Evolutionary conservation across 2,888 invertebrate species (phyloP).

Genomic region (Drosophila lutescens): DNA sequence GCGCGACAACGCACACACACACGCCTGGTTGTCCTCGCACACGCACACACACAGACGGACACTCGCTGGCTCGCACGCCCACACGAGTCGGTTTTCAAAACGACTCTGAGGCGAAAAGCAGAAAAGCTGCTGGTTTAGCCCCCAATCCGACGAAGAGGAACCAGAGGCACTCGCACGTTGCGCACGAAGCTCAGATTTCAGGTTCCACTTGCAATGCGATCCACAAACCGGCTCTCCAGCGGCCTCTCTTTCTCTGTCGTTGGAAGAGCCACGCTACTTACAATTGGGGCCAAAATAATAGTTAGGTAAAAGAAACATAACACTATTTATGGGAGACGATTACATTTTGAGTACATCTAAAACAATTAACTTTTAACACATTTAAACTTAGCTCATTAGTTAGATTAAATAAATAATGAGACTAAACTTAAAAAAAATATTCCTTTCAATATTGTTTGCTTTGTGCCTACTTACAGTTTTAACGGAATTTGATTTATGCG

Average conservation of each 20-base stretch:
- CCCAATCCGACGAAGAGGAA: constrained; percentile 18
- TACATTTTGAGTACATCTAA: too few relatives aligned
- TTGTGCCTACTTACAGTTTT: too few relatives aligned
- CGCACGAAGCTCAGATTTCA: constrained; percentile 75
- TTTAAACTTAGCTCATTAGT: too few relatives aligned
- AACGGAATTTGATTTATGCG: too few relatives aligned
- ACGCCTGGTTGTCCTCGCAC: constrained; percentile 18
- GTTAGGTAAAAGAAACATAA: too few relatives aligned
- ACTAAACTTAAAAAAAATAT: too few relatives aligned
- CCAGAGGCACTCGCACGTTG: constrained; percentile 49
- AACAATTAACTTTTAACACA: too few relatives aligned
- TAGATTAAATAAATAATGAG: too few relatives aligned
- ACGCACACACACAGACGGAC: constrained; percentile 27
- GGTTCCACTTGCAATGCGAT: constrained; percentile 52
- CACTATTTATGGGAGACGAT: too few relatives aligned
- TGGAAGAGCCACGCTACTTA: constrained; percentile 44
- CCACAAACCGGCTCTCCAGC: constrained; percentile 44
- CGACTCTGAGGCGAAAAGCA: constrained; percentile 62
- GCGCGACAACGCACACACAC: constrained; percentile 33
- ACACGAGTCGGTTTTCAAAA: constrained; percentile 69
- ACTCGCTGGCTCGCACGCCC: constrained; percentile 55
- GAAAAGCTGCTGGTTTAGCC: constrained; percentile 23
- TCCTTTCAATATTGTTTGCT: too few relatives aligned
- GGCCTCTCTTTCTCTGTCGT: not conserved
- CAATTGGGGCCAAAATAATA: not conserved